phyloP scores from a whole-genome alignment of 64 coral and sea anemone species.

The Montipora sp. region DNA sequence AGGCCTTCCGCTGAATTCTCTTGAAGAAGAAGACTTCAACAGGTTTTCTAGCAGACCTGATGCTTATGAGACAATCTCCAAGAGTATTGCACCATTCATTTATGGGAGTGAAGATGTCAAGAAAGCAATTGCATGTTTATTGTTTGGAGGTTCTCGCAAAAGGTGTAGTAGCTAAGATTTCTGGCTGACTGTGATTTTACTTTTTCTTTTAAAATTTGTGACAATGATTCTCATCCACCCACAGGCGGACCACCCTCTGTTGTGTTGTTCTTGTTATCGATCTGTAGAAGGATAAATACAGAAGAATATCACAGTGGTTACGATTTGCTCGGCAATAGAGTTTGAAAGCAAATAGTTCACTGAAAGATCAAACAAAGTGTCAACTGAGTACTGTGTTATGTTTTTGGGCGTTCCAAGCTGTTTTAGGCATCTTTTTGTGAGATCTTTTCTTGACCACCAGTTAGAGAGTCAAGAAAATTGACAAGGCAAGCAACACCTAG shows the following conservation, averaged over 20 bases:
- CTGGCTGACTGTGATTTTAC: not conserved
- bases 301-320: too few species aligned
- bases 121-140: conserved; percentile 90
- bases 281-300: too few species aligned
- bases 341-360: too few species aligned
- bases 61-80: conserved; percentile 88
- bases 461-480: too few species aligned
- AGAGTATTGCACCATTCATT: conserved; percentile 98
- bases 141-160: conserved; percentile 99
- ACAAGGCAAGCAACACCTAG: too few species aligned
- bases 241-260: too few species aligned
- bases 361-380: too few species aligned
- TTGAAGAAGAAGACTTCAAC: conserved; percentile 95
- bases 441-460: too few species aligned
- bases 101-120: conserved; percentile 98
- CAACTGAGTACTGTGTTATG: too few species aligned
- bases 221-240: not conserved
- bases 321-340: too few species aligned
- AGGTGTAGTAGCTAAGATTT: conserved; percentile 49
- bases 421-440: too few species aligned
- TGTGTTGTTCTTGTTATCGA: not conserved
- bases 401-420: too few species aligned
- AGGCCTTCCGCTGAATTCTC: conserved; percentile 52
- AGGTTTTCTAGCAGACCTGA: conserved; percentile 86
- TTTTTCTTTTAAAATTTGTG: not conserved